Percentiles rank a stretch among this genome's conserved stretches.
These are phyloP conservation scores for Exaiptasia diaphana DNA, from an alignment of 64 coral and sea anemone genomes.

Conservation along the genomic window DNA sequence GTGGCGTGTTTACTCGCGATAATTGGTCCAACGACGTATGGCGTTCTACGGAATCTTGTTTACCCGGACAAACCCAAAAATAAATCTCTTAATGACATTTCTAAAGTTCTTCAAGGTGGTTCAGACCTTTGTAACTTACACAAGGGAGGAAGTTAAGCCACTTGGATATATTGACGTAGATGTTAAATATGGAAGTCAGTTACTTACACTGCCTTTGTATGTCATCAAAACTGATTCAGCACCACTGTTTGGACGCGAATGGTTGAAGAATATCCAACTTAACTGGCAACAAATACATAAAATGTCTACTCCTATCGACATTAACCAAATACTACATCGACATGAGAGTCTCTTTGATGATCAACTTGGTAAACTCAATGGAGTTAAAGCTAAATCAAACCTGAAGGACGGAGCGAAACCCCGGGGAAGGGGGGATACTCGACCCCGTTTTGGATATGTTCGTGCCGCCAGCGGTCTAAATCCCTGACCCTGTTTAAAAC, in stretches of 20 bases:
- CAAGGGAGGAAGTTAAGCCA: background rate
- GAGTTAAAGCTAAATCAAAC: too few relatives aligned
- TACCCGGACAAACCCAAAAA: constrained; percentile 14
- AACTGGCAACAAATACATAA: background rate
- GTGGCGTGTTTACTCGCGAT: constrained; percentile 32
- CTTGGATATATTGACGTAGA: constrained; percentile 16
- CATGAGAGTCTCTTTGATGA: background rate
- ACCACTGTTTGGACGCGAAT: constrained; percentile 15
- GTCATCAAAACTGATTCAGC: constrained; percentile 21
- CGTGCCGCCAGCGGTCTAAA: too few relatives aligned
- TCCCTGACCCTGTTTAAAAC: too few relatives aligned
- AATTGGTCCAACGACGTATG: constrained; percentile 34
- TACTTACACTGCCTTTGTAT: background rate
- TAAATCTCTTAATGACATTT: background rate
- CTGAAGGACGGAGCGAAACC: too few relatives aligned
- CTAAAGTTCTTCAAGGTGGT: background rate
- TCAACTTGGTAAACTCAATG: background rate
- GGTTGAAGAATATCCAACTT: background rate
- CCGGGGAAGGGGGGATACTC: too few relatives aligned
- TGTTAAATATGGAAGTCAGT: constrained; percentile 2
- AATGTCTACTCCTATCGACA: background rate
- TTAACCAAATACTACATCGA: background rate
- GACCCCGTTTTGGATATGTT: too few relatives aligned
- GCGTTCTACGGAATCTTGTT: constrained; percentile 37
- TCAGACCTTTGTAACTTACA: constrained; percentile 15